Evolutionary conservation across 2,113 vertebrate genomes (phyloP).

Genomic region (Bothrops jararaca): DNA sequence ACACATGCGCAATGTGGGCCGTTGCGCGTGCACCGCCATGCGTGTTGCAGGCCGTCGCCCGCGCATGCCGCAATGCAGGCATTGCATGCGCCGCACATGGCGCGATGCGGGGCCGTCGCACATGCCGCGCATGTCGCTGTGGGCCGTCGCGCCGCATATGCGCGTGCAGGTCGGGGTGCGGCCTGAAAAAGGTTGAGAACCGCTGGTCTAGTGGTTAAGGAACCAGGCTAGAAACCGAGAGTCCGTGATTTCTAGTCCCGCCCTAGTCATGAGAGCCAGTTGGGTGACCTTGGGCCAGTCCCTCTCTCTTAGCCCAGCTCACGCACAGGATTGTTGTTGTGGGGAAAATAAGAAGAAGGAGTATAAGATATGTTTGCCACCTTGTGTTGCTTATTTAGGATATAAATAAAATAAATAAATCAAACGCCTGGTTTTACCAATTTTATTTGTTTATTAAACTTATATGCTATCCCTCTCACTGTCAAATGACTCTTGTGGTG

Average conservation of each 20-base stretch:
- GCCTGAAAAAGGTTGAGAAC: too few species aligned
- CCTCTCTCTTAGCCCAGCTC: not conserved
- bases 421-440: not conserved
- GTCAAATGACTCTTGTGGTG: not conserved
- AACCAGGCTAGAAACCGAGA: not conserved
- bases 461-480: not conserved
- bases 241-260: not conserved
- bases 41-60: too few species aligned
- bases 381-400: not conserved
- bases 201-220: not conserved
- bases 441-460: not conserved
- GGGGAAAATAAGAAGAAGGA: not conserved
- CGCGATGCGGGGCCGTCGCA: too few species aligned
- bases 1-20: too few species aligned
- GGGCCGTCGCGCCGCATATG: too few species aligned
- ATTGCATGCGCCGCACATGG: too few species aligned
- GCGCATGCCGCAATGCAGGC: too few species aligned
- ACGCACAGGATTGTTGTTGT: not conserved
- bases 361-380: not conserved
- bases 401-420: not conserved
- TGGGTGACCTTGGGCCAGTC: not conserved
- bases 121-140: too few species aligned
- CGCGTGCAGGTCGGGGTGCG: too few species aligned
- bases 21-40: too few species aligned
- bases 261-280: not conserved